These are phyloP conservation scores for Mustela nigripes DNA, from an alignment of 2,113 vertebrate genomes.

Conservation along the genomic window DNA sequence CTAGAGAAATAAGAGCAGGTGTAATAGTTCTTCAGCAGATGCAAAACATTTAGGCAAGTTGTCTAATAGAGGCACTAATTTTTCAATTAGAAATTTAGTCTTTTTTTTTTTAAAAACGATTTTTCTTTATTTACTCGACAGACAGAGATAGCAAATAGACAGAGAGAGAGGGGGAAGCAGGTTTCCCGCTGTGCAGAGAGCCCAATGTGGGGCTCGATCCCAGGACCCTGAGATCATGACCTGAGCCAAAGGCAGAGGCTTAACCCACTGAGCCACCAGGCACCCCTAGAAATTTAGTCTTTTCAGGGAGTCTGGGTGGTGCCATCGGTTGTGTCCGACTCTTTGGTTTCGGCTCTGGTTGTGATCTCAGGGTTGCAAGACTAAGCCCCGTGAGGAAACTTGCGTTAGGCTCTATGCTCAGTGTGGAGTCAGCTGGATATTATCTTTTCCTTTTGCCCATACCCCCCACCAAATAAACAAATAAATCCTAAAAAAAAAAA, in stretches of 20 bases:
- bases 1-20: background rate
- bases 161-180: no score
- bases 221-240: no score
- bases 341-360: background rate
- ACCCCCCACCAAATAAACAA: background rate
- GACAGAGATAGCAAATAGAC: no score
- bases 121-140: no score
- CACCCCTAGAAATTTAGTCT: background rate
- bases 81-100: conserved; percentile 7
- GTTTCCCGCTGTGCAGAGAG: no score
- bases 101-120: background rate
- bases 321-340: background rate
- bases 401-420: background rate
- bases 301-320: background rate
- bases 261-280: no score
- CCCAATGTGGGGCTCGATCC: no score
- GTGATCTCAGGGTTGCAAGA: background rate
- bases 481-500: background rate
- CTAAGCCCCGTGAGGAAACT: fast-evolving
- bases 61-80: background rate
- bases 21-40: background rate
- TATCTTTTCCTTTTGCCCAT: background rate
- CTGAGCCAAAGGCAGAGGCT: no score
- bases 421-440: background rate
- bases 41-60: background rate